Base-by-base conservation (phyloP, 1,140 invertebrate species). In the Tetranychus cinnabarinus region DNA sequence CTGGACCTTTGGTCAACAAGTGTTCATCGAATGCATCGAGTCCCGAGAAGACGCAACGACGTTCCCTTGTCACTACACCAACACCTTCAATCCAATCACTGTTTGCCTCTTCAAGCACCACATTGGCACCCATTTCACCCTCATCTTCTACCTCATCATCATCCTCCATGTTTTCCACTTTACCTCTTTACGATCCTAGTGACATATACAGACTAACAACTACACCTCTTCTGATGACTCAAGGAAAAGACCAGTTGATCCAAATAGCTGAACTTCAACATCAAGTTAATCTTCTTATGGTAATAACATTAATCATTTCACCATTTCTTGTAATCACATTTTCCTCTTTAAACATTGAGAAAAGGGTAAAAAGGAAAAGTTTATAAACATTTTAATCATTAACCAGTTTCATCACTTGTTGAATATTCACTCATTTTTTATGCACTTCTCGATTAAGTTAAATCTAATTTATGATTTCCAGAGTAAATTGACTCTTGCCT, bases 221-320 rank as follows among this genome's bases (percentile, higher is more conserved):
- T n/a, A 42, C 42, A 13, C 57, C 57, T 6, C 34, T 58, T 15
- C 23, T 58, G 12, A 58, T 58, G 37, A 46, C 37, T 58, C 57
- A 58, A 35, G 42, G 42, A 23, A 42, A 46, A 23, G 57, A 58
- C n/a, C 57, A 58, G 31, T 15, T 58, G 23, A 58, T 58, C 45
- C 57, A 58, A 58, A 58, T 58, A 2, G 57, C 34, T 58, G 57
- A 58, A 45, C 33, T 58, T 15, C 57, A 58, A 58, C 37, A 58
- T 58, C 57, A 58, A 58, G 23, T 58, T 4, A 42, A 58, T 35
- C 42, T 58, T 8, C 2, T 58, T 5, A 56, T 56, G 34, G 55
- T 36, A 56, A 56, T 5, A 42, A 42, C 39, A 42, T 42, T 5
- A 42, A 42, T 6, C 39, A 42, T 6, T 42, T 42, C 10, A 42